Percentiles rank a stretch among this genome's conserved stretches.
phyloP scores from a whole-genome alignment of 1,140 invertebrate genomes.

The Zaprionus lachaisei region DNA sequence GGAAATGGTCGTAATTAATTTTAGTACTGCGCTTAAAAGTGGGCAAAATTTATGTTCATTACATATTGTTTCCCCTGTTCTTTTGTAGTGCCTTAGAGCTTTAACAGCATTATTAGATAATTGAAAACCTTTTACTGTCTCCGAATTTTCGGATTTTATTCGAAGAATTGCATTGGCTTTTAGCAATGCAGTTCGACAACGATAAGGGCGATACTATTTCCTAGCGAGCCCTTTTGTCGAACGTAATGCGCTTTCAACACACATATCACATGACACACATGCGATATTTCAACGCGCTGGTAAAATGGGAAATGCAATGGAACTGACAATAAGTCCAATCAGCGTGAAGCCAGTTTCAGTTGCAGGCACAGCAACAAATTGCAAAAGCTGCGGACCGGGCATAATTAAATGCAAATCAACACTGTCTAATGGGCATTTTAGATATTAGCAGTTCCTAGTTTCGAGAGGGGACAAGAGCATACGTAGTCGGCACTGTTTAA shows the following conservation, averaged over 20 bases:
- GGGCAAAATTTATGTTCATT: constrained; percentile 34
- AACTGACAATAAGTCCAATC: constrained; percentile 43
- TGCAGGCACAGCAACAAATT: constrained; percentile 27
- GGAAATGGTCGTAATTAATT: constrained; percentile 45
- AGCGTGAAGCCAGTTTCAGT: not conserved
- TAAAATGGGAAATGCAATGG: not conserved
- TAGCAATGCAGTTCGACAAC: not conserved
- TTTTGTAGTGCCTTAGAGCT: not conserved
- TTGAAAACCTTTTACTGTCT: no score
- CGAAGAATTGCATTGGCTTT: not conserved
- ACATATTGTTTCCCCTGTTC: constrained; percentile 10
- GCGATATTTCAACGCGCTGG: not conserved
- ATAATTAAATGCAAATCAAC: constrained; percentile 73
- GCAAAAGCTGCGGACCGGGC: constrained; percentile 12
- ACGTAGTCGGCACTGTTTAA: constrained; percentile 61
- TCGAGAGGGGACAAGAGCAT: constrained; percentile 88
- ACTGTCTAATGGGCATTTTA: constrained; percentile 15
- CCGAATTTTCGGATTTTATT: not conserved
- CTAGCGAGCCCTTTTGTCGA: not conserved
- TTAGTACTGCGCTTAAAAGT: constrained; percentile 28
- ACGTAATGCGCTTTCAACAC: not conserved
- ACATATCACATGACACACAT: constrained; percentile 1
- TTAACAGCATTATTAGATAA: no score
- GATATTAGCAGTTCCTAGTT: constrained; percentile 2
- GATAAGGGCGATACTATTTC: not conserved